phyloP scores from a whole-genome alignment of 2,113 vertebrate genomes.

The Paracanthobrama guichenoti region DNA sequence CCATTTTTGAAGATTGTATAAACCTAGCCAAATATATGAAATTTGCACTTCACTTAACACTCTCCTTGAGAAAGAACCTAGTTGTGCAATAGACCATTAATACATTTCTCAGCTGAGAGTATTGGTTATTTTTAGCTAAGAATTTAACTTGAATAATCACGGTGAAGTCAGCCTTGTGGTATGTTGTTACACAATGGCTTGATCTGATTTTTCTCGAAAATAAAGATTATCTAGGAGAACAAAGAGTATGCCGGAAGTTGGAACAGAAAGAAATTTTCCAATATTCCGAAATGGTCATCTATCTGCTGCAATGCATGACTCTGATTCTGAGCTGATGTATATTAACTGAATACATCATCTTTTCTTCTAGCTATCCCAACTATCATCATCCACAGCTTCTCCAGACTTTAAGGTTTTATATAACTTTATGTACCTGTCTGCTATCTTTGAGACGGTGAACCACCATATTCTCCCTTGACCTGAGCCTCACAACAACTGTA shows the following conservation, averaged over 20 bases:
- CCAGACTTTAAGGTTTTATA: not conserved
- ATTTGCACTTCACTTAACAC: not conserved
- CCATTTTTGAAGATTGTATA: not conserved
- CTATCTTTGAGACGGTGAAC: not conserved
- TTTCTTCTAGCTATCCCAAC: not conserved
- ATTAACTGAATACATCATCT: not conserved
- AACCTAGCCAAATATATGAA: not conserved
- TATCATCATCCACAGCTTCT: not conserved
- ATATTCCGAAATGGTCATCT: slow-evolving; percentile 25
- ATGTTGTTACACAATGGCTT: slow-evolving; percentile 62
- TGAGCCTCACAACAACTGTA: not conserved
- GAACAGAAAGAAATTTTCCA: not conserved
- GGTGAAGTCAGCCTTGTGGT: slow-evolving; percentile 59
- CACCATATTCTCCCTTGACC: not conserved
- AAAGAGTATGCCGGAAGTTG: not conserved
- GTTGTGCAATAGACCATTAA: slow-evolving; percentile 28
- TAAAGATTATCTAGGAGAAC: slow-evolving; percentile 1
- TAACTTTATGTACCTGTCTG: not conserved
- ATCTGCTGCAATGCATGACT: slow-evolving; percentile 34
- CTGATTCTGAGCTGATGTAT: not conserved
- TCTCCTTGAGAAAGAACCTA: not conserved
- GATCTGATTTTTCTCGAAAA: slow-evolving; percentile 56
- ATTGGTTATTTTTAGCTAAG: slow-evolving; percentile 53
- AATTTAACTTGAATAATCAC: slow-evolving; percentile 65
- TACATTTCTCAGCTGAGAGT: slow-evolving; percentile 1